Conservation (phyloP, 2,888 invertebrate genomes). For the Flexamia atlantica region DNA sequence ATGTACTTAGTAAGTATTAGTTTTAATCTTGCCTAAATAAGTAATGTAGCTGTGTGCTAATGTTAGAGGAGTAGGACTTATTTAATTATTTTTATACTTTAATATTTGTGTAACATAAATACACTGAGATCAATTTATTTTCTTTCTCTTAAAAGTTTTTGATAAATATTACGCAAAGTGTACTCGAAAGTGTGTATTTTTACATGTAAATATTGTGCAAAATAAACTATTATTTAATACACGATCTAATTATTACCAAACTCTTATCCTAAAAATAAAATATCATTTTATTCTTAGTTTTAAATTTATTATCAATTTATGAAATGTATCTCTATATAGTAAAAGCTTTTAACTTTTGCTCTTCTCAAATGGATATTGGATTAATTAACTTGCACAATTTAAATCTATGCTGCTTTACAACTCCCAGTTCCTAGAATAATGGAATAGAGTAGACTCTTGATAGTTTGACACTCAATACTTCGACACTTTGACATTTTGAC, state of each 20-base stretch:
- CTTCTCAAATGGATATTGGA: too few relatives aligned
- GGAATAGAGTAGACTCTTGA: too few relatives aligned
- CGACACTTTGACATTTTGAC: too few relatives aligned
- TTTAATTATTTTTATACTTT: conserved; percentile 36
- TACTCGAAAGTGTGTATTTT: conserved; percentile 23
- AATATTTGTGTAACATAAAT: conserved; percentile 16
- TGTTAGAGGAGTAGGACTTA: background rate
- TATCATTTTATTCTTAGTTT: background rate
- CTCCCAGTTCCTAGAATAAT: too few relatives aligned
- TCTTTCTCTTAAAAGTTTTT: conserved; percentile 4
- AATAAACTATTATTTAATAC: conserved; percentile 31
- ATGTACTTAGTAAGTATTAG: conserved; percentile 29
- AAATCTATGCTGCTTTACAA: too few relatives aligned
- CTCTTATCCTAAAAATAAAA: background rate
- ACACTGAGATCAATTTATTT: conserved; percentile 12
- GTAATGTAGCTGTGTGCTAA: conserved; percentile 19
- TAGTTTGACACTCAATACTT: too few relatives aligned
- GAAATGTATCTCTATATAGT: too few relatives aligned
- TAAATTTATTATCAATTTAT: too few relatives aligned
- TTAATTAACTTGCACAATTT: too few relatives aligned
- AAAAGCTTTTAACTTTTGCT: too few relatives aligned
- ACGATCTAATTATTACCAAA: background rate
- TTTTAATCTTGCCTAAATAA: conserved; percentile 23
- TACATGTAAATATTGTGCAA: conserved; percentile 38
- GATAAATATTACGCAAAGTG: background rate